Evolutionary conservation across 1,140 invertebrate genomes (phyloP), one percentile per base, ranked within the genome.

Genomic region (Campodea augens): DNA sequence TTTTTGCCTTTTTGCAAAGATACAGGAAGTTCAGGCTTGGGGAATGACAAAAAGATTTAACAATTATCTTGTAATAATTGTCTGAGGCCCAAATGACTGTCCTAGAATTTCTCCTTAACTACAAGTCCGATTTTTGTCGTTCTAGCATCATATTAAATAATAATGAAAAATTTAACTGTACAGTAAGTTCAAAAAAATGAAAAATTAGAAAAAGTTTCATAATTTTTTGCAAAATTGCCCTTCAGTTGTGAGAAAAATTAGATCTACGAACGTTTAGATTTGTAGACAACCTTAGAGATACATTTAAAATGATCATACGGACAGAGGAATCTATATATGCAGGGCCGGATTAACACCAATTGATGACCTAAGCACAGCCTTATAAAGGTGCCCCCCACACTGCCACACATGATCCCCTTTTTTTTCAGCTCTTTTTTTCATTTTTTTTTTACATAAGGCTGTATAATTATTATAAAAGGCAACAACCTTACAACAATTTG

Each of bases 281-380:
- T 12, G 12, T 41, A 4, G 18, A 45, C 19, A 4, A 4, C 25
- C 23, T 45, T 19, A 15, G 20, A 21, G 42, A 1, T 27, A 23
- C 18, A 41, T 44, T 41, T 41, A 21, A 24, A 41, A 37, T n/a
- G 22, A 27, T 39, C 42, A 44, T 41, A 36, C n/a, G 36, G 38
- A 39, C 44, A 47, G 27, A 46, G 21, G 39, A 5, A 32, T 36
- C 43, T 41, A 38, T 45, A 49, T 51, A 47, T n/a, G n/a, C n/a
- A n/a, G n/a, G n/a, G n/a, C n/a, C n/a, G n/a, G n/a, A n/a, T n/a
- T n/a, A n/a, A n/a, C n/a, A n/a, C n/a, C n/a, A n/a, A n/a, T n/a
- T n/a, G n/a, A n/a, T n/a, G n/a, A n/a, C n/a, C n/a, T n/a, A n/a
- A n/a, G n/a, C n/a, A n/a, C n/a, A n/a, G n/a, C n/a, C n/a, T n/a